Evolutionary conservation across 2,888 invertebrate species (phyloP).

Genomic region (Pollenia angustigena): DNA sequence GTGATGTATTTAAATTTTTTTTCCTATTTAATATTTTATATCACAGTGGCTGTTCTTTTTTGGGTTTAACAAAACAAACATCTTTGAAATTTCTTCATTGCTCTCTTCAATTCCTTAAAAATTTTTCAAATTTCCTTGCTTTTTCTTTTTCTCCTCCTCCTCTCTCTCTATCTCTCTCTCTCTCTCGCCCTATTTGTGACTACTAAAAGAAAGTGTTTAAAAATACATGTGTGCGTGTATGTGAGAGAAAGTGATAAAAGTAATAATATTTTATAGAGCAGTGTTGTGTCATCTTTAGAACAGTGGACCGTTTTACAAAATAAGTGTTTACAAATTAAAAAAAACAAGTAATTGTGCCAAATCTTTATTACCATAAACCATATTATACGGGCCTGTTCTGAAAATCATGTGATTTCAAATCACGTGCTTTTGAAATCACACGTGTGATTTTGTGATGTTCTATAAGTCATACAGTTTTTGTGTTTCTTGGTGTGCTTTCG

Average conservation of each 20-base stretch:
- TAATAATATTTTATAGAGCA: no score
- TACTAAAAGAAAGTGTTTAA: background rate
- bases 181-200: background rate
- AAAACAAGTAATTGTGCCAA: no score
- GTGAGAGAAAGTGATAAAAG: background rate
- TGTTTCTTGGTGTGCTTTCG: no score
- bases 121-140: background rate
- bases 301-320: no score
- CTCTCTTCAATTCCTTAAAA: background rate
- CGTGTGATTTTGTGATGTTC: no score
- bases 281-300: no score
- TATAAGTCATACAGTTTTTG: no score
- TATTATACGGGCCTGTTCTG: no score
- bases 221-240: background rate
- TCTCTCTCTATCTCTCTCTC: constrained; percentile 16
- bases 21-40: constrained; percentile 70
- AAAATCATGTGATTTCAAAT: no score
- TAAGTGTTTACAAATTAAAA: no score
- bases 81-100: background rate
- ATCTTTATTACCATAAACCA: no score
- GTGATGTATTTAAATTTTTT: constrained; percentile 74
- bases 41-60: constrained; percentile 79
- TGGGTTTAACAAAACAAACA: constrained; percentile 70
- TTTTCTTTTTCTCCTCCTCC: background rate
- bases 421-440: no score